A percentile compares a stretch with the other conserved stretches of the same genome.
Evolutionary conservation across 2,888 invertebrate genomes (phyloP).

Genomic region (Epinotia bilunana): DNA sequence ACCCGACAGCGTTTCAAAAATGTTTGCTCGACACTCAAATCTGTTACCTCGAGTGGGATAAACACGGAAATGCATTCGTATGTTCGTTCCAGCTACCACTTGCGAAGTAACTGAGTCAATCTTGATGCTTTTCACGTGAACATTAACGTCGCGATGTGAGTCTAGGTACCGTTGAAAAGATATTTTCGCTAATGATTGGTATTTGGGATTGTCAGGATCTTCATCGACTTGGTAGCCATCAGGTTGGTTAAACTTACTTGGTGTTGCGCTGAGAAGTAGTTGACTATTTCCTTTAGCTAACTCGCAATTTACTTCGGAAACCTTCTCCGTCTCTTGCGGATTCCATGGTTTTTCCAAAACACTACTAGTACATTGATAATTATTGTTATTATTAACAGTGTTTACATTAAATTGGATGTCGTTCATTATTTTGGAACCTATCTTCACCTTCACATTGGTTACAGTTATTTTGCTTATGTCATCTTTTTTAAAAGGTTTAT

Average conservation of each 20-base stretch:
- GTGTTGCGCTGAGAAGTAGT: too few species aligned
- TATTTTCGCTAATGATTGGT: neutral
- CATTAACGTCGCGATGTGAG: neutral
- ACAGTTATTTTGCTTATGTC: conserved; percentile 20
- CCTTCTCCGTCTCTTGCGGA: neutral
- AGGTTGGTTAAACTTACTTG: too few species aligned
- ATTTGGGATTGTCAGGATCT: neutral
- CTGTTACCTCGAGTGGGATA: neutral
- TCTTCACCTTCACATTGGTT: neutral
- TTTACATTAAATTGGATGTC: conserved; percentile 44
- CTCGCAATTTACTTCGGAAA: conserved; percentile 39
- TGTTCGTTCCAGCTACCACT: neutral
- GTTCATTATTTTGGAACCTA: neutral
- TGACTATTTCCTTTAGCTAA: neutral
- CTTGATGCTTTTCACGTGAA: neutral
- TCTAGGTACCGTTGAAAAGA: neutral
- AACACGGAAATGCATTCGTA: neutral
- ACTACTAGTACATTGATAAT: conserved; percentile 39
- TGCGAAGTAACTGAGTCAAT: neutral
- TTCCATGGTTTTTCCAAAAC: neutral
- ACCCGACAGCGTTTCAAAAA: neutral
- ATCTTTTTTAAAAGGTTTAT: conserved; percentile 49
- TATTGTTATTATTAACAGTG: conserved; percentile 46
- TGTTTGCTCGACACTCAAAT: neutral
- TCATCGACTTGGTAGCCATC: too few species aligned